phyloP scores from a whole-genome alignment of 1,140 invertebrate species.

The Ooceraea biroi region DNA sequence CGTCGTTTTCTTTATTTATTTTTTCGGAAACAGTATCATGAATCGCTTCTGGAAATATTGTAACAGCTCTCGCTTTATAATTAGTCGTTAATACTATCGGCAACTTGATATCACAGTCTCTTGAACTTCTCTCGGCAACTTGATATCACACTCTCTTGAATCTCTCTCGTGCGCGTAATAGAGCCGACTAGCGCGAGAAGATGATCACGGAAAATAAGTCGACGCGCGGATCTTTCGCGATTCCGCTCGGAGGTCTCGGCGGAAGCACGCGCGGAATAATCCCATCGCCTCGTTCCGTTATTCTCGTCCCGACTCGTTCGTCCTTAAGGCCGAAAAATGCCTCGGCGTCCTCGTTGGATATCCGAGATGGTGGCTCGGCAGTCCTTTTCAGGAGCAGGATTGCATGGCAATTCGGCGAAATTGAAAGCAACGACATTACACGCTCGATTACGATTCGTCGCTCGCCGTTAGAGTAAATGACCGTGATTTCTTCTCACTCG shows the following conservation, averaged over 20 bases:
- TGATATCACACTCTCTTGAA: neutral
- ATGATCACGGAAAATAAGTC: constrained; percentile 39
- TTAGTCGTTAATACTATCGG: no score
- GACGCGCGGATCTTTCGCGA: neutral
- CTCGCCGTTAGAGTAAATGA: constrained; percentile 37
- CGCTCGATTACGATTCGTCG: constrained; percentile 51
- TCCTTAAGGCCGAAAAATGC: constrained; percentile 3
- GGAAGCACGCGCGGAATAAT: constrained; percentile 24
- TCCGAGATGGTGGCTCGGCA: neutral
- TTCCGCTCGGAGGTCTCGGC: neutral
- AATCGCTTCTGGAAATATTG: no score
- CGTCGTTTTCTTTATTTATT: no score
- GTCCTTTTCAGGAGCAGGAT: constrained; percentile 2
- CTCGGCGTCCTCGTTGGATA: neutral
- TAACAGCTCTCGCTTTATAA: no score
- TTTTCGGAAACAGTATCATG: no score
- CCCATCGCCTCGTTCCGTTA: constrained; percentile 1
- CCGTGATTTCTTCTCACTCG: constrained; percentile 44
- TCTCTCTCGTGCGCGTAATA: neutral
- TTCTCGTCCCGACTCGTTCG: neutral
- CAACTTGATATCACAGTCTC: neutral
- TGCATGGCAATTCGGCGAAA: constrained; percentile 53
- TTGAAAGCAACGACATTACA: constrained; percentile 56
- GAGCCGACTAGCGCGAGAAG: constrained; percentile 6
- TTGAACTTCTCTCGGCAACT: neutral